Percentiles rank a stretch among this genome's conserved stretches.
These are phyloP conservation scores for Lepidothrix coronata DNA, from an alignment of 2,113 vertebrate genomes.

Conservation along the genomic window DNA sequence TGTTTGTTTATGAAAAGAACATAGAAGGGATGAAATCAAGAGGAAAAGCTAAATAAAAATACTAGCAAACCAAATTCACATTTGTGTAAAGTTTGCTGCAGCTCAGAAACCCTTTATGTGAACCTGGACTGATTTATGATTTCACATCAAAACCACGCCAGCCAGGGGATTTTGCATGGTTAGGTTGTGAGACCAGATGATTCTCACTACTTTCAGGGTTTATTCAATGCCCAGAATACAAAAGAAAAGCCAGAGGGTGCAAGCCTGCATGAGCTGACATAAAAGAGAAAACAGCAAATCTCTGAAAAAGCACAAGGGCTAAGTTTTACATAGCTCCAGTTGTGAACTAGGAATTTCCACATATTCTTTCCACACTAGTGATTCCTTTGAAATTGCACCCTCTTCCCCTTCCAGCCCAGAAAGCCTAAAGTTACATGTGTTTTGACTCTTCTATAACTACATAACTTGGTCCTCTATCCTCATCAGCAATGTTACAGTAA, in stretches of 20 bases:
- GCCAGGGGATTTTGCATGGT: conserved; percentile 33
- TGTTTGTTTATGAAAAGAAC: conserved; percentile 21
- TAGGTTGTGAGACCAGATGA: conserved; percentile 54
- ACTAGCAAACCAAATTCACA: conserved; percentile 3
- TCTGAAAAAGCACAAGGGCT: conserved; percentile 26
- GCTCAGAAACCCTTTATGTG: conserved; percentile 28
- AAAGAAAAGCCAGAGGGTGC: conserved; percentile 56
- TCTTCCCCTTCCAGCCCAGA: conserved; percentile 18
- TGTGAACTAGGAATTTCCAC: conserved; percentile 51
- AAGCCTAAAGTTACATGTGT: not conserved
- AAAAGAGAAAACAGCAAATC: conserved; percentile 54
- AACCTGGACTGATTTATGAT: conserved; percentile 46
- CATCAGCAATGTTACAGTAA: not conserved
- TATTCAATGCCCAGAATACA: conserved; percentile 51
- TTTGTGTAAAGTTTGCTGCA: conserved; percentile 13
- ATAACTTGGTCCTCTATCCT: not conserved
- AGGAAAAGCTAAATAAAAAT: conserved; percentile 17
- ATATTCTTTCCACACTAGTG: conserved; percentile 50
- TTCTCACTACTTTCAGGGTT: conserved; percentile 44
- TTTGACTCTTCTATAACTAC: not conserved
- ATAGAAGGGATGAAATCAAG: conserved; percentile 24
- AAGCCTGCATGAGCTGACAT: conserved; percentile 34
- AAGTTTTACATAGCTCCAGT: conserved; percentile 46
- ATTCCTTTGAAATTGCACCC: conserved; percentile 41
- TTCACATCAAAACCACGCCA: conserved; percentile 44